Evolutionary conservation across 2,888 invertebrate genomes (phyloP).

Genomic region (Apamea monoglypha): DNA sequence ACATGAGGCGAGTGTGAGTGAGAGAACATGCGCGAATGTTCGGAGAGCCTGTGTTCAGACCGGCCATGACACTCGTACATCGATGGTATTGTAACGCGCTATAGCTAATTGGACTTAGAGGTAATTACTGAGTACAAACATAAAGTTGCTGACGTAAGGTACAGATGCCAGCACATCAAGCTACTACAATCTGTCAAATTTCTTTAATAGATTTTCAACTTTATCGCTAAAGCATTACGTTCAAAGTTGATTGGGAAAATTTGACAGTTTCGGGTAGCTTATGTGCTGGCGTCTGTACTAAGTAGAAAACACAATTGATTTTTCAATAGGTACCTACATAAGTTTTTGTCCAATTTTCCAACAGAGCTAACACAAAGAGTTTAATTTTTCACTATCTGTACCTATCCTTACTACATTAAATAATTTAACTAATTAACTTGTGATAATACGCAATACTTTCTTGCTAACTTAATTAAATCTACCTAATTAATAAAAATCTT

Average conservation of each 20-base stretch:
- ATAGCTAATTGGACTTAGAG: slow-evolving; percentile 21
- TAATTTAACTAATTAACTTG: slow-evolving; percentile 35
- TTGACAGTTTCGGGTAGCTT: no score
- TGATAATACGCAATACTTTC: slow-evolving; percentile 37
- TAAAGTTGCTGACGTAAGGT: not conserved
- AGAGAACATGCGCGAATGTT: not conserved
- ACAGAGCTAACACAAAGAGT: not conserved
- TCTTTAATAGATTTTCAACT: no score
- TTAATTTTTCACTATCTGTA: not conserved
- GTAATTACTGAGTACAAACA: not conserved
- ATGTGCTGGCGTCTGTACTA: no score
- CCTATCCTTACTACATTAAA: slow-evolving; percentile 23
- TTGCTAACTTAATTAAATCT: slow-evolving; percentile 12
- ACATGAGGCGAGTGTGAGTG: no score
- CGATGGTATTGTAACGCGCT: not conserved
- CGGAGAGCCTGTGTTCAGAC: not conserved
- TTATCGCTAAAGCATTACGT: no score
- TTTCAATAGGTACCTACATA: not conserved
- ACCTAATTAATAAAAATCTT: not conserved
- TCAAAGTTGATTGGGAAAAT: no score
- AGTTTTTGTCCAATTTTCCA: not conserved
- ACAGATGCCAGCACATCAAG: no score
- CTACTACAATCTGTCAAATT: no score
- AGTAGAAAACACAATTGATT: not conserved
- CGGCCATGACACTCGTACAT: not conserved